Conservation (phyloP, 2,113 vertebrate genomes). For the Etia nguti region DNA sequence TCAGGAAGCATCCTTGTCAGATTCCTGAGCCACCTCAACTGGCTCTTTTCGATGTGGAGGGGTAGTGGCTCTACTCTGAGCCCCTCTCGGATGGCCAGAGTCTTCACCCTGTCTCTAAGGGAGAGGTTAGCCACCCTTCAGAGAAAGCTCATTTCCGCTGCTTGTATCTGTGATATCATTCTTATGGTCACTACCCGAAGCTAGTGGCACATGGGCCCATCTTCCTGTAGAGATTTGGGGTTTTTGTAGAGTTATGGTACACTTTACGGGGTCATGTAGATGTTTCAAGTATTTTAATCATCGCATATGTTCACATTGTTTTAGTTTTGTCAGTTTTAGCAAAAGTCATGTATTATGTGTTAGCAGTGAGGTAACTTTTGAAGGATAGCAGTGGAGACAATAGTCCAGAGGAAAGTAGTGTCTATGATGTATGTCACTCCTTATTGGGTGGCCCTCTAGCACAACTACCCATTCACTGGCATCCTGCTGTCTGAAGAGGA, state of each 20-base stretch:
- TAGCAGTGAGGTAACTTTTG: neutral
- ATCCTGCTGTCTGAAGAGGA: neutral
- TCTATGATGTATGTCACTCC: constrained; percentile 14
- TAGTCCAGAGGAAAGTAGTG: neutral
- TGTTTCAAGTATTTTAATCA: neutral
- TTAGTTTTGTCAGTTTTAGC: neutral
- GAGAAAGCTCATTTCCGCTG: neutral
- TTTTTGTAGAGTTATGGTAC: neutral
- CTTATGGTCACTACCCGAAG: neutral
- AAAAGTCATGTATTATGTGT: neutral
- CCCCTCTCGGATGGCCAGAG: neutral
- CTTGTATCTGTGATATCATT: neutral
- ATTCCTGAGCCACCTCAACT: neutral
- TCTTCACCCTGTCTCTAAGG: neutral
- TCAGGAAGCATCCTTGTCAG: neutral
- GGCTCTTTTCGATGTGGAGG: neutral
- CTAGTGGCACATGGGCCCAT: neutral
- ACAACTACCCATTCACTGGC: neutral
- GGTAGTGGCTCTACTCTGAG: neutral
- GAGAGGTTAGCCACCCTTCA: neutral
- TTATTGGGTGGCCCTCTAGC: neutral
- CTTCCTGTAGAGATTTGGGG: neutral
- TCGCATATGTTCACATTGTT: neutral
- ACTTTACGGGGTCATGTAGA: neutral
- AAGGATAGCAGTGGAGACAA: neutral